Conservation (phyloP, 2,888 invertebrate species). For the Hofmannophila pseudospretella region DNA sequence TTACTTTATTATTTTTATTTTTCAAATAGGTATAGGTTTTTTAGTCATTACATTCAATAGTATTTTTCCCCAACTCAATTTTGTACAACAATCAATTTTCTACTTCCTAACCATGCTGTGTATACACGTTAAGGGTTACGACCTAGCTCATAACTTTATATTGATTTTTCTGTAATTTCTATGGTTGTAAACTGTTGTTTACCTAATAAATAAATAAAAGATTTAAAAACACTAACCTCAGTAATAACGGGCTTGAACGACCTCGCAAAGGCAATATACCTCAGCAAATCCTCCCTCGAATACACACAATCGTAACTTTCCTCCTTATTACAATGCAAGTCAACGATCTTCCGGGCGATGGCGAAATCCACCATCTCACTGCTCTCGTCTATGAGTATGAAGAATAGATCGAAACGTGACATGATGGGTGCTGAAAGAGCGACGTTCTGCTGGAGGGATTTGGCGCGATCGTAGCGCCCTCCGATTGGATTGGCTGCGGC, state of each 20-base stretch:
- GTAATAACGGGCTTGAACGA: conserved; percentile 95
- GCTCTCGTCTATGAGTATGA: conserved; percentile 98
- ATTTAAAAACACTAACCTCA: conserved; percentile 82
- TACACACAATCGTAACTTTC: conserved; percentile 89
- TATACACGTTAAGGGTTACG: too few relatives aligned
- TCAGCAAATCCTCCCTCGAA: conserved; percentile 90
- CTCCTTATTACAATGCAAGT: conserved; percentile 92
- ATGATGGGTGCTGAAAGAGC: conserved; percentile 96
- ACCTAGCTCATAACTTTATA: too few relatives aligned
- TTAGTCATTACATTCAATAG: too few relatives aligned
- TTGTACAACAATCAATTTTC: too few relatives aligned
- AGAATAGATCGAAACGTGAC: conserved; percentile 99
- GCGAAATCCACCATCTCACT: conserved; percentile 93
- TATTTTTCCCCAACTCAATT: too few relatives aligned
- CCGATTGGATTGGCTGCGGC: conserved; percentile 99
- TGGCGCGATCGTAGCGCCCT: conserved; percentile 96
- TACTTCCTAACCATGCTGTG: too few relatives aligned
- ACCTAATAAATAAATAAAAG: too few relatives aligned
- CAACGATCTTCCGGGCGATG: conserved; percentile 96
- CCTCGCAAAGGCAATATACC: conserved; percentile 97
- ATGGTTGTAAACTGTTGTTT: too few relatives aligned
- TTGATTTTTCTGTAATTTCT: too few relatives aligned
- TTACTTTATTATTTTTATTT: too few relatives aligned
- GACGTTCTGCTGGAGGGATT: conserved; percentile 96
- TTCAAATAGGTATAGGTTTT: too few relatives aligned